These are phyloP conservation scores for Paratilapia polleni DNA, from an alignment of 2,113 vertebrate species.

Conservation along the genomic window DNA sequence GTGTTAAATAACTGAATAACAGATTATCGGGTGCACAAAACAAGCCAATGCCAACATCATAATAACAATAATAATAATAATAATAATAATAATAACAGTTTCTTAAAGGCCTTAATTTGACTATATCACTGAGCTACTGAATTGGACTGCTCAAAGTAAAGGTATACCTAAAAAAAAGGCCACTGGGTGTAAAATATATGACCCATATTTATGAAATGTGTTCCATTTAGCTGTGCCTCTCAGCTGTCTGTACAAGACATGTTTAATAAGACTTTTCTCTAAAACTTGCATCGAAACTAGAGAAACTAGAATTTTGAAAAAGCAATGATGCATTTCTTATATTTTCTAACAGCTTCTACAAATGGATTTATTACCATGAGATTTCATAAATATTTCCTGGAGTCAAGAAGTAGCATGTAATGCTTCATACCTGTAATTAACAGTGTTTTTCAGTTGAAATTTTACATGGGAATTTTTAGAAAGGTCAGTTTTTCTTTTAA, in stretches of 20 bases:
- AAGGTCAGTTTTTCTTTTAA: neutral
- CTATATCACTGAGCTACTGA: neutral
- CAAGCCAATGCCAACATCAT: neutral
- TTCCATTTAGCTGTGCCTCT: neutral
- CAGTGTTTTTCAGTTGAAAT: neutral
- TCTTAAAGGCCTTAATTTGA: no score
- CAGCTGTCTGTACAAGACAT: no score
- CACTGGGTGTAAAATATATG: neutral
- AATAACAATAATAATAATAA: no score
- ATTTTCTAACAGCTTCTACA: neutral
- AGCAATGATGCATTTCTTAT: no score
- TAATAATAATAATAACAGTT: no score
- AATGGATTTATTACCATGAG: neutral
- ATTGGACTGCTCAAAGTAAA: neutral
- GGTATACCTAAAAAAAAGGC: no score
- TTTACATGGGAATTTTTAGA: fast-evolving
- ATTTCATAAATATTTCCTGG: neutral
- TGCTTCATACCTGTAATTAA: neutral
- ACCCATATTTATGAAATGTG: neutral
- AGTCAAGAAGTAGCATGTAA: neutral
- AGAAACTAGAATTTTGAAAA: no score
- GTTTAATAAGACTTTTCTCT: neutral
- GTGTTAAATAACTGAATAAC: neutral
- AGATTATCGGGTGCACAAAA: neutral
- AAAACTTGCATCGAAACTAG: no score